Evolutionary conservation across 1,140 invertebrate genomes (phyloP).

Genomic region (Macrobrachium rosenbergii): DNA sequence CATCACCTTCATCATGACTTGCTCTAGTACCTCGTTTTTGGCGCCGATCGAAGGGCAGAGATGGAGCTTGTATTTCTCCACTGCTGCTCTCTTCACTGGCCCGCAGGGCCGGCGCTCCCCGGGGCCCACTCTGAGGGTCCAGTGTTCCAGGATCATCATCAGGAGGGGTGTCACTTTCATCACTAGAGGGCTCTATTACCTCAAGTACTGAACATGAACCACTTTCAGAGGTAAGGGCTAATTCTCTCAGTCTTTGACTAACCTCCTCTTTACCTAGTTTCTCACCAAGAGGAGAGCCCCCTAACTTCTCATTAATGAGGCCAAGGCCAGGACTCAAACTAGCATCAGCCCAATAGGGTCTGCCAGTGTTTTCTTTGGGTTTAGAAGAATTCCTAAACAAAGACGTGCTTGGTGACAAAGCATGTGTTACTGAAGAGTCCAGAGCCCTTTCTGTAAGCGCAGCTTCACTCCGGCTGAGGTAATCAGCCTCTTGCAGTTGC

Average conservation of each 20-base stretch:
- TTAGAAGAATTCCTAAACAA: slow-evolving; percentile 29
- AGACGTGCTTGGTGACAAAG: not conserved
- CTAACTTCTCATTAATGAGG: slow-evolving; percentile 43
- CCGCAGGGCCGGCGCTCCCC: slow-evolving; percentile 30
- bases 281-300: slow-evolving; percentile 27
- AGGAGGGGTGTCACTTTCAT: slow-evolving; percentile 60
- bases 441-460: slow-evolving; percentile 18
- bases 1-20: slow-evolving; percentile 44
- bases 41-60: slow-evolving; percentile 34
- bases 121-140: slow-evolving; percentile 28
- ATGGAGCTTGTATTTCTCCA: slow-evolving; percentile 40
- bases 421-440: not conserved
- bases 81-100: slow-evolving; percentile 51
- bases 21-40: slow-evolving; percentile 42
- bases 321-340: slow-evolving; percentile 53
- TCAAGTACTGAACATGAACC: slow-evolving; percentile 70
- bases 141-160: slow-evolving; percentile 39
- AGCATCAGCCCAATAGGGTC: slow-evolving; percentile 61
- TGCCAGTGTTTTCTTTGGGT: slow-evolving; percentile 24
- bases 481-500: slow-evolving; percentile 32
- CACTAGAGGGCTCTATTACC: slow-evolving; percentile 69
- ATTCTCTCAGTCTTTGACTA: slow-evolving; percentile 64
- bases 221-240: slow-evolving; percentile 67
- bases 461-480: slow-evolving; percentile 50
- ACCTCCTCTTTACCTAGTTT: slow-evolving; percentile 66